These are phyloP conservation scores for Microtus pennsylvanicus DNA, from an alignment of 2,113 vertebrate species.

Conservation along the genomic window DNA sequence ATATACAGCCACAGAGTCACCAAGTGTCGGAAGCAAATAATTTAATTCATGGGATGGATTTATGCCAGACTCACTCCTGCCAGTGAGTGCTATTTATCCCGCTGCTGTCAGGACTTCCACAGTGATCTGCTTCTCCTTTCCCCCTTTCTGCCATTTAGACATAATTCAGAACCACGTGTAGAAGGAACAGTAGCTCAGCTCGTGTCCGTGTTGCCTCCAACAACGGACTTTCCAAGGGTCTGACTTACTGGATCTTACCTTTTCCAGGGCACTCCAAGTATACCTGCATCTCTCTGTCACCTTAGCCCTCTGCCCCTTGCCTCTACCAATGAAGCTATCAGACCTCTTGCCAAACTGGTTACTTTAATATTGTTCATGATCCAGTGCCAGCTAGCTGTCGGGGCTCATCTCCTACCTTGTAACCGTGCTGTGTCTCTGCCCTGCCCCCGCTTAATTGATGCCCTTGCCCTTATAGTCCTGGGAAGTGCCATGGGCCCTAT, in stretches of 20 bases:
- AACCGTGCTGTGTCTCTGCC: neutral
- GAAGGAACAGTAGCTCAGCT: no score
- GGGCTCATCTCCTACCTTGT: rapidly evolving
- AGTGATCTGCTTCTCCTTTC: neutral
- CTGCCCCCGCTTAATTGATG: neutral
- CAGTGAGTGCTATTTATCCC: neutral
- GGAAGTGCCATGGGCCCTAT: neutral
- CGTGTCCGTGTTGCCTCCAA: rapidly evolving
- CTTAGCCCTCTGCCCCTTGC: neutral
- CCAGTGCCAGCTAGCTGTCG: neutral
- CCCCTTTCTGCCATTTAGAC: neutral
- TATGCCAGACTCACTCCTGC: neutral
- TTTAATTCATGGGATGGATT: neutral
- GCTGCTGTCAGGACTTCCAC: neutral
- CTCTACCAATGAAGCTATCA: neutral
- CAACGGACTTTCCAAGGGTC: neutral
- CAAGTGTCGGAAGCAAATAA: neutral
- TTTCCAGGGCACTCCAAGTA: neutral
- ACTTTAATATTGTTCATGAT: rapidly evolving
- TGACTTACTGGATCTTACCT: neutral
- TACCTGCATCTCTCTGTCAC: neutral
- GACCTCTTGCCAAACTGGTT: neutral
- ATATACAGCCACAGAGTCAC: neutral
- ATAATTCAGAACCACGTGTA: neutral
- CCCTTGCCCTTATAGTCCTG: rapidly evolving